These are phyloP conservation scores for Tretioscincus oriximinensis DNA, from an alignment of 2,113 vertebrate genomes.

Conservation along the genomic window DNA sequence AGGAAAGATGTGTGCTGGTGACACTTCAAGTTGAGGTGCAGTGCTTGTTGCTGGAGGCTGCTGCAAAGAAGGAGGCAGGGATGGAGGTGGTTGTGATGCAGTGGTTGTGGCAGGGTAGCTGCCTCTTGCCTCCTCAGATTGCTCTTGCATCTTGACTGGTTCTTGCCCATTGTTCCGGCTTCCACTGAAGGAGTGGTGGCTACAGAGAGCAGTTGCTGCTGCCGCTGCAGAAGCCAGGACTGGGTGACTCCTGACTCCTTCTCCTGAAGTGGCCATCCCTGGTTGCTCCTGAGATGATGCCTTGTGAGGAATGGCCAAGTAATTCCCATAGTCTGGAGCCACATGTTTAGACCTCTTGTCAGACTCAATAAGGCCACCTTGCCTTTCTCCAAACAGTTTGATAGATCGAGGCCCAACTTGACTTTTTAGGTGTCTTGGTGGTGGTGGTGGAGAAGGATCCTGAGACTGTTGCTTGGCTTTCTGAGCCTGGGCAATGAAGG, in stretches of 20 bases:
- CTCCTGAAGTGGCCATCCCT: conserved; percentile 26
- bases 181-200: conserved; percentile 50
- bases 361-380: conserved; percentile 28
- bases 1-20: conserved; percentile 45
- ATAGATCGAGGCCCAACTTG: conserved; percentile 43
- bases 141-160: conserved; percentile 28
- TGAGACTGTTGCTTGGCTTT: conserved; percentile 5
- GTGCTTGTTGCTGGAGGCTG: conserved; percentile 55
- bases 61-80: conserved; percentile 44
- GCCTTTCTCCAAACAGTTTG: conserved; percentile 34
- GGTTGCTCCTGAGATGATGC: conserved; percentile 16
- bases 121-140: conserved; percentile 48
- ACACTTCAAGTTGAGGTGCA: conserved; percentile 55
- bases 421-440: conserved; percentile 54
- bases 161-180: conserved; percentile 54
- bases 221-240: conserved; percentile 24
- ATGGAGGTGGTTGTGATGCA: conserved; percentile 62
- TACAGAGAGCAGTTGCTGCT: conserved; percentile 54
- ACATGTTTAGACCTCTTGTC: conserved; percentile 36
- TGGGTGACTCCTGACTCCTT: conserved; percentile 7
- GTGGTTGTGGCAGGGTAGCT: conserved; percentile 15
- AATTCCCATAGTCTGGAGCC: conserved; percentile 76
- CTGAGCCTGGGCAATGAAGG: neutral
- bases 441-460: neutral
- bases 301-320: conserved; percentile 83